Evolutionary conservation across 2,888 invertebrate species (phyloP).

Genomic region (Ormyrus nitidulus): DNA sequence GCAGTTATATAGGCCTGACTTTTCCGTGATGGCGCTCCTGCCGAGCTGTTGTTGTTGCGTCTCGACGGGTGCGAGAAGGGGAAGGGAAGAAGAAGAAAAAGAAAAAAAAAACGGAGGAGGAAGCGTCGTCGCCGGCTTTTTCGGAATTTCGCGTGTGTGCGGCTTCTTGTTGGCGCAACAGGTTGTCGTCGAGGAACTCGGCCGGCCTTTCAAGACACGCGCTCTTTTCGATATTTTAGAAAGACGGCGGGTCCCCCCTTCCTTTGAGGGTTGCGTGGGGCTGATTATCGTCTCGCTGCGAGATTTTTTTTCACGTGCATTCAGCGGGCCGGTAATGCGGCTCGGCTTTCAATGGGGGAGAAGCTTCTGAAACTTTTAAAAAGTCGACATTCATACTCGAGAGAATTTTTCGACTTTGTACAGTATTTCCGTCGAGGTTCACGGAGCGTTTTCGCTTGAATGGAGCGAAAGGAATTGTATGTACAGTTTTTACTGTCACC

Average conservation of each 20-base stretch:
- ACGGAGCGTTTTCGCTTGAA: too few relatives aligned
- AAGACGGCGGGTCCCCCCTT: not conserved
- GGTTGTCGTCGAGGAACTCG: conserved; percentile 31
- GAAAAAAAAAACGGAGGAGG: not conserved
- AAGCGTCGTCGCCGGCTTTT: not conserved
- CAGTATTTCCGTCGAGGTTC: too few relatives aligned
- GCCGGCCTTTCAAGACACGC: not conserved
- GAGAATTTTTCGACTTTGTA: too few relatives aligned
- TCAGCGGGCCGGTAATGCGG: too few relatives aligned
- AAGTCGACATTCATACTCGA: too few relatives aligned
- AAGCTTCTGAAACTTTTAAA: too few relatives aligned
- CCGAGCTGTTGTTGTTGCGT: not conserved
- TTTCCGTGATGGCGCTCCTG: not conserved
- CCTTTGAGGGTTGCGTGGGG: not conserved
- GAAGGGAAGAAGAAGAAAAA: not conserved
- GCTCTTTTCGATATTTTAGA: not conserved
- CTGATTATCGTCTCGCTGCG: not conserved
- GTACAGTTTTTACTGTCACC: too few relatives aligned
- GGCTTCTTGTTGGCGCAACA: conserved; percentile 42
- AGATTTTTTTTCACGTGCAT: not conserved
- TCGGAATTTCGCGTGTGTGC: conserved; percentile 40
- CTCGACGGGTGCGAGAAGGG: not conserved
- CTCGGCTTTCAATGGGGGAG: too few relatives aligned
- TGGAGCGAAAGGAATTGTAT: too few relatives aligned
- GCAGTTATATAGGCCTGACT: not conserved